Evolutionary conservation across 2,888 invertebrate genomes (phyloP), one percentile per base, ranked within the genome.

Genomic region (Stomorhina lunata): DNA sequence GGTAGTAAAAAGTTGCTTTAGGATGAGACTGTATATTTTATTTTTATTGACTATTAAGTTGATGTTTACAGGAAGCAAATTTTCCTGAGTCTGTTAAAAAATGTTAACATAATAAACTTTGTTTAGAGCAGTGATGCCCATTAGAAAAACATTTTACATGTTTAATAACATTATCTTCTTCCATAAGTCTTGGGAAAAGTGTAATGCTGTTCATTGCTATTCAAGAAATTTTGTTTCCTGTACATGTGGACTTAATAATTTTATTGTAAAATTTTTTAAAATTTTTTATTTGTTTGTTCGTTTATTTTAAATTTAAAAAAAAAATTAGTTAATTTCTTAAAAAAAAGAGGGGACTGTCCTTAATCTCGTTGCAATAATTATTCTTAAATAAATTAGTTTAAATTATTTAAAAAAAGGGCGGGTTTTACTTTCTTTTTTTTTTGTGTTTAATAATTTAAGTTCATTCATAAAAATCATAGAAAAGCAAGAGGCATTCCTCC

Each of bases 371-470:
- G 78, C 81, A 81, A 79, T 82, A 75, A 57, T 71, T 71, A 63
- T 55, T 50, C 7, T 65, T 78, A 66, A 76, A 72, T 76, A 75
- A 80, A 72, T 45, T 65, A 65, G 55, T 53, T 76, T 57, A 45
- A 88, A 86, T 81, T 85, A 57, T 12, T 37, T 61, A 84, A 87
- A 82, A 59, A 85, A 86, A 85, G 87, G 86, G 84, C 86, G 86
- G 85, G 84, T 87, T 55, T 55, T 12, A 22, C 22, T 10, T 29
- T 15, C 2, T 9, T 55, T 29, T 27, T 50, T 61, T 34, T 37
- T 40, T 50, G 43, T 43, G 40, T 66, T 66, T 40, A 34, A 84
- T 82, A 84, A 69, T 63, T 61, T 76, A 66, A 57, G 63, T 48
- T 76, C 34, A 57, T 45, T 25, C 25, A 43, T 48, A 22, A 22